These are phyloP conservation scores for Lochmaea capreae DNA, from an alignment of 2,888 invertebrate species.

Conservation along the genomic window DNA sequence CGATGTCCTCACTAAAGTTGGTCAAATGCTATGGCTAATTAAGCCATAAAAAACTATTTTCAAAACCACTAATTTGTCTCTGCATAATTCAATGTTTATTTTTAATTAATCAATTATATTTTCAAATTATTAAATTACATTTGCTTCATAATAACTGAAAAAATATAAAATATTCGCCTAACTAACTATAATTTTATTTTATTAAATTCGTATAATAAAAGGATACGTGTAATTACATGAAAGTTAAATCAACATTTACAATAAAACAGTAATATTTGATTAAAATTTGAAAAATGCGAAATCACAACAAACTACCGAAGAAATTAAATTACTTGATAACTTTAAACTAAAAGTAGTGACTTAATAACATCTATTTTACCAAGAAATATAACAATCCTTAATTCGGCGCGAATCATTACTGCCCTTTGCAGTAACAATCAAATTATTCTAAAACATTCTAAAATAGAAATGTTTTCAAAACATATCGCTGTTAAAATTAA, in stretches of 20 bases:
- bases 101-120: no score
- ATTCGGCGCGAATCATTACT: neutral
- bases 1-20: no score
- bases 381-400: neutral
- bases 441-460: conserved; percentile 7
- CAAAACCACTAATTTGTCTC: neutral
- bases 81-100: neutral
- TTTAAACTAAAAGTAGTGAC: neutral
- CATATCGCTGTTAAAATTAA: conserved; percentile 5
- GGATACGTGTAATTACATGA: neutral
- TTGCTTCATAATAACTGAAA: no score
- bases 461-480: conserved; percentile 19
- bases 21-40: no score
- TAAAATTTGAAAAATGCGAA: neutral
- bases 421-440: conserved; percentile 5
- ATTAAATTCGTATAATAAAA: neutral
- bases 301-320: neutral
- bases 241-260: neutral
- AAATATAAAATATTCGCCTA: no score
- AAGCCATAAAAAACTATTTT: neutral
- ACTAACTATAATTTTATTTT: neutral
- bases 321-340: neutral
- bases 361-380: conserved; percentile 5
- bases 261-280: neutral
- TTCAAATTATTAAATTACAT: no score